Base-by-base conservation (phyloP, 2,113 vertebrate species). In the Columbina picui region DNA sequence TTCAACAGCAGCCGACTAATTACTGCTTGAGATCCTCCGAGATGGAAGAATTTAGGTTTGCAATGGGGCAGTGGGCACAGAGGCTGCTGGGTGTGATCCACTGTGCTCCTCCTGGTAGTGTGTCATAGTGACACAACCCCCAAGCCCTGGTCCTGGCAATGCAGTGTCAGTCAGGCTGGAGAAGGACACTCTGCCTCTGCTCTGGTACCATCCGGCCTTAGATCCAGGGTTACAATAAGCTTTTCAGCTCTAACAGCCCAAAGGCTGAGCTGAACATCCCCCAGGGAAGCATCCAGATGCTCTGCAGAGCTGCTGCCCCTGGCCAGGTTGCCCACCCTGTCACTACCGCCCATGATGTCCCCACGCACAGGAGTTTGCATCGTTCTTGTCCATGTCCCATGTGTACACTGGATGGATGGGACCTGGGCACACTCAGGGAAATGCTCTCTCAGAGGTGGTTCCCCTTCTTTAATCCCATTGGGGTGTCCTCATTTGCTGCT, bases 271-370 rank as follows among this genome's bases (percentile, higher is more conserved):
- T 39, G 36, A 49, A 27, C n/a, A 50, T 29, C 20, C 79, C 55
- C 14, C 3, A 7, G 53, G 29, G 20, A 53, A 87, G 36, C 30
- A 45, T 13, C 27, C 16, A 38, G 45, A 6, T 7, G 4, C 19
- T 25, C 36, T 39, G 30, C 36, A 69, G 64, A 67, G 36, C 50
- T 73, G n/a, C 77, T 87, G 36, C 9, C 27, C 14, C n/a, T 0
- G 2, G 0, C 9, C 39, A 80, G 84, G 29, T 3, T 1, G 0
- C 64, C 14, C 0, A 0, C 32, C 9, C 2, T 34, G 14, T n/a
- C 1, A 1, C 18, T n/a, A 21, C 41, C 87, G 45, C 60, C 50
- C 65, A 30, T 4, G 3, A 16, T 4, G 1, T 53, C 6, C 45
- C 26, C 29, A 6, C 19, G 25, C 0, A 0, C 50, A 39, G 50